Base-by-base conservation (phyloP, 2,113 vertebrate genomes). In the Falco punctatus region DNA sequence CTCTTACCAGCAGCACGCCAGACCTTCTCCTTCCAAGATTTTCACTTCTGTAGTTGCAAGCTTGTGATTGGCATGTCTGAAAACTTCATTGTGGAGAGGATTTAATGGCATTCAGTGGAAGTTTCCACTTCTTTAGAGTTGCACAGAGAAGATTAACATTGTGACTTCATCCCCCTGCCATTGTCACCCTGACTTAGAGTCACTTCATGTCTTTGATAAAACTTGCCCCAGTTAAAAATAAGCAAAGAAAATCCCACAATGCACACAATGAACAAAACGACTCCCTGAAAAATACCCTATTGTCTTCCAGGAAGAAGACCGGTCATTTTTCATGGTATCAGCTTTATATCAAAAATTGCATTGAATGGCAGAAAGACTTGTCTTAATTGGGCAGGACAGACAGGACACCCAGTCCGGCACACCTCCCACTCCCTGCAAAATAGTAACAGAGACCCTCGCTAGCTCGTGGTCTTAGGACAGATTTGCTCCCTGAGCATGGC, bases 91-190 rank as follows among this genome's bases (percentile, higher is more conserved):
- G 90, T 74, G 84, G 84, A 8, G 55, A 73, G 87, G 88, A 89
- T 95, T 96, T 95, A 71, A 44, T 52, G 94, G 90, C 88, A 24
- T 66, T 94, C 86, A 33, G 23, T 62, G 86, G 91, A 38, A 52
- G 13, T 93, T 94, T 26, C 86, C 86, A 94, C 71, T 58, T n/a
- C 85, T 70, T 88, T 57, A 48, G 92, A 40, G 67, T 4, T 17
- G 52, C 91, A 1, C 75, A 3, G 89, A 81, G 87, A 55, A 95
- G 95, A 95, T 96, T 57, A 92, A 80, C 9, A 12, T 15, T 2
- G 85, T 52, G 85, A 61, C 75, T 94, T 52, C 90, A 72, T 55
- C 85, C 70, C 84, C 46, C 23, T 15, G 44, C 65, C 78, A 46
- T 77, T 81, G 84, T 94, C 87, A 32, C 48, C 1, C 2, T 11